Conservation (phyloP, 2,113 vertebrate species). For the Pristiophorus japonicus region DNA sequence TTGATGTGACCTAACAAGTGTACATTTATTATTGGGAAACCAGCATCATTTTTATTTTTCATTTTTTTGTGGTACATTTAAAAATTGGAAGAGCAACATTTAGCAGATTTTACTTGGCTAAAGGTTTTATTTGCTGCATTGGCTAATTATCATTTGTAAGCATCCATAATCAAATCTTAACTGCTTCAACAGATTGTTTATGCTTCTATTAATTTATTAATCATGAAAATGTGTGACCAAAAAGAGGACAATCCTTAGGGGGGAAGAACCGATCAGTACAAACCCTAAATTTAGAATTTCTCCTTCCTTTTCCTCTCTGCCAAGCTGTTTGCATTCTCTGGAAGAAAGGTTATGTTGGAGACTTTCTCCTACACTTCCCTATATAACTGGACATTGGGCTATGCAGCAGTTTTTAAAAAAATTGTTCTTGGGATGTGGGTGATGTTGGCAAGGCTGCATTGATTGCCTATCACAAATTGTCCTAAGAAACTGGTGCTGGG, state of each 20-base stretch:
- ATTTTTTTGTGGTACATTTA: neutral
- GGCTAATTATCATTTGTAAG: neutral
- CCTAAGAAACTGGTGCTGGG: neutral
- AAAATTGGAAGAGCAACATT: neutral
- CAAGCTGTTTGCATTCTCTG: conserved; percentile 6
- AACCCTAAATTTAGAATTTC: too few species aligned
- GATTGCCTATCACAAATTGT: neutral
- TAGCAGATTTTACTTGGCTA: neutral
- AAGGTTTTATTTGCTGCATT: neutral
- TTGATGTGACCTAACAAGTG: neutral
- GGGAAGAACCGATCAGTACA: too few species aligned
- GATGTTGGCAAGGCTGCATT: neutral
- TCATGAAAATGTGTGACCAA: neutral
- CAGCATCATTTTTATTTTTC: neutral
- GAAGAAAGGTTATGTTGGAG: neutral
- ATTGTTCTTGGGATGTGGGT: neutral
- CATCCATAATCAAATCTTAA: neutral
- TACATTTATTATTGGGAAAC: neutral
- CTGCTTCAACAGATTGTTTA: neutral
- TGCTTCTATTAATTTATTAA: neutral
- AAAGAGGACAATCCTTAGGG: too few species aligned
- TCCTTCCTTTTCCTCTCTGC: neutral
- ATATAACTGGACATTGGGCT: neutral
- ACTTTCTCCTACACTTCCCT: neutral
- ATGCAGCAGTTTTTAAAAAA: neutral